Base-by-base conservation (phyloP, 2,113 vertebrate species). In the Pelobates fuscus region DNA sequence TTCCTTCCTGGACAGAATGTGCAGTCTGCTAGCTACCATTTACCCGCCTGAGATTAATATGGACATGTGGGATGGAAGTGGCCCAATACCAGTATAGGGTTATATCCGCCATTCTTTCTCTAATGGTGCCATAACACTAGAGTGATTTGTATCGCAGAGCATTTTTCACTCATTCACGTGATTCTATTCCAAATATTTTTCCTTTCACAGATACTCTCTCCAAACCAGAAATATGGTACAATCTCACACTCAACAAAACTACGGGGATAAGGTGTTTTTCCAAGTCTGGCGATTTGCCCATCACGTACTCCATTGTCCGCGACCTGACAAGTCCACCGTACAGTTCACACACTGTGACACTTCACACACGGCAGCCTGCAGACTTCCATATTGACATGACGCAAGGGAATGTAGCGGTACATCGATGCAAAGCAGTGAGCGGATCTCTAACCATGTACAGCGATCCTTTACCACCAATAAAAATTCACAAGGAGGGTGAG, bases 371-470 rank as follows among this genome's bases (percentile, higher is more conserved):
- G 8, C 5, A 55, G 32, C 88, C 85, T 1, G 86, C 78, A 81
- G 90, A 86, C 80, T 49, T 20, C 44, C 83, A 61, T 15, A 3
- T 92, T 72, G 74, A 77, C 1, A 52, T 92, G 72, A 82, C 43
- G 3, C 68, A 54, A 4, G 68, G 54, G 25, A 23, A 55, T 5
- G 20, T 3, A 15, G 17, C 25, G 18, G 24, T 26, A 24, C 17
- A n/a, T 18, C 43, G 20, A 1, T 70, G 68, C 68, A 70, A 23
- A 15, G 68, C 68, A 14, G 41, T n/a, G 37, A 60, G 68, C 24
- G 10, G 20, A 8, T 18, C 21, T 17, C 27, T 23, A 3, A 29
- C 24, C 37, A 43, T 26, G 54, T 60, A 23, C 25, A 70, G 68
- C 41, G 25, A 58, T 14, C 23, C 5, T 3, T 17, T 27, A 57